phyloP scores from a whole-genome alignment of 2,888 invertebrate species.

The Smittia aterrima region DNA sequence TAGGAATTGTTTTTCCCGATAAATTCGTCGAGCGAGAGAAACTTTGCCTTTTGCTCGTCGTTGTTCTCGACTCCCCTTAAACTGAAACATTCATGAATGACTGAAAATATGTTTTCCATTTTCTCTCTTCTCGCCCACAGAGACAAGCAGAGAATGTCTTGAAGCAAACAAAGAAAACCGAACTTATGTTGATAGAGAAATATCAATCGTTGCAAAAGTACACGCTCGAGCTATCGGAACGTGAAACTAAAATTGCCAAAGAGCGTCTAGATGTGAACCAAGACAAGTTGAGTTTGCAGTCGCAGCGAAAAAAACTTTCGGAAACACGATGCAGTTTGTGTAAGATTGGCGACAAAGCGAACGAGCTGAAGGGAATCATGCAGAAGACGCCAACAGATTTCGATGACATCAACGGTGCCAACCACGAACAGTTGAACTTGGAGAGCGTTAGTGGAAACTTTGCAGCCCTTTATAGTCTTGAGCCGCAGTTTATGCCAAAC shows the following conservation, averaged over 20 bases:
- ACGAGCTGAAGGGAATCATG: constrained; percentile 35
- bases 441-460: constrained; percentile 12
- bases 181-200: constrained; percentile 50
- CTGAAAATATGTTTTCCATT: not conserved
- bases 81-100: not conserved
- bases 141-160: constrained; percentile 41
- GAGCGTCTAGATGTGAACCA: constrained; percentile 50
- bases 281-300: constrained; percentile 51
- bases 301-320: constrained; percentile 47
- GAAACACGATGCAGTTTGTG: constrained; percentile 51
- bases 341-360: constrained; percentile 47
- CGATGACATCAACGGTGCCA: constrained; percentile 32
- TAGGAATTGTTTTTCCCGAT: not conserved
- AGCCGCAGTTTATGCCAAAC: not conserved
- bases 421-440: constrained; percentile 3
- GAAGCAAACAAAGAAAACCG: constrained; percentile 43
- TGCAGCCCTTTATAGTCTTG: not conserved
- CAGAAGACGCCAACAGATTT: constrained; percentile 19
- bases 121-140: constrained; percentile 7
- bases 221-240: constrained; percentile 49
- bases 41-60: not conserved
- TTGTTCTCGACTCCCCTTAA: not conserved
- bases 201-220: constrained; percentile 49
- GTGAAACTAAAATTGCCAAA: constrained; percentile 50
- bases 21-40: not conserved